Evolutionary conservation across 1,140 invertebrate species (phyloP).

Genomic region (Andrena cerasifolii): DNA sequence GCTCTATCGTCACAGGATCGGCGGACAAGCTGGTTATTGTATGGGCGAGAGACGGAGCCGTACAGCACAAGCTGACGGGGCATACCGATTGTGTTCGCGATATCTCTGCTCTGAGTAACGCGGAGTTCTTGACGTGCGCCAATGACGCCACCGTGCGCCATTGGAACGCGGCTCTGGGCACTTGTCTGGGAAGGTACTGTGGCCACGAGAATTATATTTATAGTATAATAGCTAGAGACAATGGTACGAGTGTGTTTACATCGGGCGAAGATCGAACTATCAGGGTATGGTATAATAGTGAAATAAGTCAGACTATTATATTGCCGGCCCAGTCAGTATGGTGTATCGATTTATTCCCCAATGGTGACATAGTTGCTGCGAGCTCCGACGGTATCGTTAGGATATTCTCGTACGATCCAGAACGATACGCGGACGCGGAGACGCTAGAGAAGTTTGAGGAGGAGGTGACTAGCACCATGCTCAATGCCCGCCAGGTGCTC

Average conservation of each 20-base stretch:
- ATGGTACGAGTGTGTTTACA: slow-evolving; percentile 84
- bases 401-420: slow-evolving; percentile 90
- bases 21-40: slow-evolving; percentile 95
- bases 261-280: slow-evolving; percentile 95
- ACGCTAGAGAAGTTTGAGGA: slow-evolving; percentile 87
- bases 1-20: slow-evolving; percentile 90
- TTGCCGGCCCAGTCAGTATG: slow-evolving; percentile 95
- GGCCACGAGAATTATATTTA: slow-evolving; percentile 93
- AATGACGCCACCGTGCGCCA: slow-evolving; percentile 94
- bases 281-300: slow-evolving; percentile 89
- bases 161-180: slow-evolving; percentile 90
- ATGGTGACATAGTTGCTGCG: slow-evolving; percentile 96
- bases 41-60: slow-evolving; percentile 86
- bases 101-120: slow-evolving; percentile 86
- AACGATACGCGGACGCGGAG: slow-evolving; percentile 86
- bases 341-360: slow-evolving; percentile 90
- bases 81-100: slow-evolving; percentile 96
- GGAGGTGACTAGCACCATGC: slow-evolving; percentile 85
- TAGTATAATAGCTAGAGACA: slow-evolving; percentile 79
- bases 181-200: slow-evolving; percentile 89
- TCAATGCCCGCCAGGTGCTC: slow-evolving; percentile 86
- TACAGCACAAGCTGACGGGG: slow-evolving; percentile 84
- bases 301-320: slow-evolving; percentile 87
- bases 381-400: slow-evolving; percentile 93
- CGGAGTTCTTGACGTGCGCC: slow-evolving; percentile 92